These are phyloP conservation scores for Artibeus jamaicensis DNA, from an alignment of 2,797 vertebrate genomes.

Conservation along the genomic window DNA sequence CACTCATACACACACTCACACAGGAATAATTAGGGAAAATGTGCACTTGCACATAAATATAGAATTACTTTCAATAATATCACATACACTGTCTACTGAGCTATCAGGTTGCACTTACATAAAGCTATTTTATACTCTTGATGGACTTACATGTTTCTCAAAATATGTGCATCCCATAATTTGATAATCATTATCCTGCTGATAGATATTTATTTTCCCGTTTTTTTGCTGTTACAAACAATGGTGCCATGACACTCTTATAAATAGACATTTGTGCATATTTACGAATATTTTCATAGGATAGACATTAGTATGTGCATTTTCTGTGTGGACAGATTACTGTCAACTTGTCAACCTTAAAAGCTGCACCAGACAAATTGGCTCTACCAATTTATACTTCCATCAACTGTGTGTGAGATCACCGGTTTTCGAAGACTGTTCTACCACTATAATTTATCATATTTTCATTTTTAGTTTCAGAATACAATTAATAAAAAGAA, in stretches of 20 bases:
- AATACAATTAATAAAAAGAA: conserved; percentile 34
- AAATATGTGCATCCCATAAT: background rate
- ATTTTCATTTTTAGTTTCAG: background rate
- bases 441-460: background rate
- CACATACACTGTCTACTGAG: background rate
- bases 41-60: background rate
- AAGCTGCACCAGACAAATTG: background rate
- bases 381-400: background rate
- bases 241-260: background rate
- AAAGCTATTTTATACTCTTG: background rate
- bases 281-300: conserved; percentile 40
- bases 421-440: background rate
- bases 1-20: background rate
- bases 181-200: background rate
- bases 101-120: background rate
- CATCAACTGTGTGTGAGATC: background rate
- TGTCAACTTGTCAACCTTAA: conserved; percentile 43
- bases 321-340: conserved; percentile 18
- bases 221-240: background rate
- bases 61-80: background rate
- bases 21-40: background rate
- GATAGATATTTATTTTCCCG: background rate
- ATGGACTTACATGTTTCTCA: background rate
- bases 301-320: background rate
- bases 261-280: conserved; percentile 30